phyloP scores from a whole-genome alignment of 1,140 invertebrate genomes.

The Thaumetopoea pityocampa region DNA sequence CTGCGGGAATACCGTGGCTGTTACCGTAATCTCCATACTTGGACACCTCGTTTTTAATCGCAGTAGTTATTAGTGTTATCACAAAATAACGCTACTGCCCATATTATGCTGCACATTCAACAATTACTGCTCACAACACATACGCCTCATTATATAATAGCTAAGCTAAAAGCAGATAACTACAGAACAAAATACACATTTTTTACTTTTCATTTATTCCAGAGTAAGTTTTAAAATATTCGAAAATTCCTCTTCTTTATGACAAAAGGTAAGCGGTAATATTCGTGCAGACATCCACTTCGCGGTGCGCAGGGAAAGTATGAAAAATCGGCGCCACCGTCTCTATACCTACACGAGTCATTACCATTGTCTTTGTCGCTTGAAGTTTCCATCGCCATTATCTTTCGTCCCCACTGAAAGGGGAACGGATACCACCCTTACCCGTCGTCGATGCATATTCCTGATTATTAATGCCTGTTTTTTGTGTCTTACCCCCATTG shows the following conservation, averaged over 20 bases:
- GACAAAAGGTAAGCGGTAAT: too few species aligned
- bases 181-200: too few species aligned
- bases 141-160: too few species aligned
- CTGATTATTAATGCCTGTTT: conserved; percentile 72
- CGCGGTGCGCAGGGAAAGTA: conserved; percentile 6
- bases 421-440: conserved; percentile 32
- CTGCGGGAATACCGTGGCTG: too few species aligned
- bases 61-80: too few species aligned
- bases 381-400: conserved; percentile 40
- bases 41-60: too few species aligned
- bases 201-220: too few species aligned
- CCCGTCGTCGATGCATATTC: conserved; percentile 65
- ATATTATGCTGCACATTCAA: too few species aligned
- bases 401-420: conserved; percentile 34
- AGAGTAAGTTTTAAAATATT: conserved; percentile 19
- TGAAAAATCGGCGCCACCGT: conserved; percentile 10
- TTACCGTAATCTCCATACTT: too few species aligned
- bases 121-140: too few species aligned
- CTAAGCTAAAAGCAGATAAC: too few species aligned
- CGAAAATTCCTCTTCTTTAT: conserved; percentile 13
- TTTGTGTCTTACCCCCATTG: conserved; percentile 68
- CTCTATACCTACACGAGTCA: conserved; percentile 20
- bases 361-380: conserved; percentile 40
- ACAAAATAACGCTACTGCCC: too few species aligned
- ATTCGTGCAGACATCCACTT: conserved; percentile 1